These are phyloP conservation scores for Lophura nycthemera DNA, from an alignment of 2,113 vertebrate species.

Conservation along the genomic window DNA sequence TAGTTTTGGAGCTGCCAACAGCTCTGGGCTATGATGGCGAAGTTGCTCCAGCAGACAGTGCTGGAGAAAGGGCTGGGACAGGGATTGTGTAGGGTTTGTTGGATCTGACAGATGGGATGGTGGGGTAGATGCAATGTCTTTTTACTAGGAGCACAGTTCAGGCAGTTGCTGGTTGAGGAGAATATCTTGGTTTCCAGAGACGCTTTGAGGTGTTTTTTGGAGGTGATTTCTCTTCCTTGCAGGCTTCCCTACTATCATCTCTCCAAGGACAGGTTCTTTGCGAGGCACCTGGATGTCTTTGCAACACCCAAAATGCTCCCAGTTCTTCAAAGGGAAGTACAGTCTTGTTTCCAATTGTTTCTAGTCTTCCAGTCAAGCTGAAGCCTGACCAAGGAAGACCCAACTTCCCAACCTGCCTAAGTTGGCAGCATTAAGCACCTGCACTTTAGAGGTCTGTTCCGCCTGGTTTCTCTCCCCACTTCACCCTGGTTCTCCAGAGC, in stretches of 20 bases:
- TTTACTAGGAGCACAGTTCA: neutral
- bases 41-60: neutral
- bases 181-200: neutral
- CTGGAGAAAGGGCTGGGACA: neutral
- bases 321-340: neutral
- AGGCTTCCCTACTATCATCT: neutral
- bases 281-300: neutral
- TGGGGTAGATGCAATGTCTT: neutral
- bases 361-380: constrained; percentile 65
- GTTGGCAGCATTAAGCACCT: constrained; percentile 62
- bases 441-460: constrained; percentile 65
- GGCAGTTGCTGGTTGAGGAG: neutral
- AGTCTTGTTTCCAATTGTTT: constrained; percentile 37
- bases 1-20: neutral
- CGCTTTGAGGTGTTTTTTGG: neutral
- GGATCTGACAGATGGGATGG: neutral
- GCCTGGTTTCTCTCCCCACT: constrained; percentile 6
- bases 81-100: neutral
- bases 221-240: neutral
- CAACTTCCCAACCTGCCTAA: neutral
- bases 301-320: neutral
- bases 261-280: neutral
- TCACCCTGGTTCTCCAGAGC: neutral
- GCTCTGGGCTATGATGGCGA: neutral
- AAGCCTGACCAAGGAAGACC: constrained; percentile 59